Percentiles rank a stretch among this genome's conserved stretches.
Evolutionary conservation across 1,140 invertebrate genomes (phyloP).

Genomic region (Eupristina koningsbergeri): DNA sequence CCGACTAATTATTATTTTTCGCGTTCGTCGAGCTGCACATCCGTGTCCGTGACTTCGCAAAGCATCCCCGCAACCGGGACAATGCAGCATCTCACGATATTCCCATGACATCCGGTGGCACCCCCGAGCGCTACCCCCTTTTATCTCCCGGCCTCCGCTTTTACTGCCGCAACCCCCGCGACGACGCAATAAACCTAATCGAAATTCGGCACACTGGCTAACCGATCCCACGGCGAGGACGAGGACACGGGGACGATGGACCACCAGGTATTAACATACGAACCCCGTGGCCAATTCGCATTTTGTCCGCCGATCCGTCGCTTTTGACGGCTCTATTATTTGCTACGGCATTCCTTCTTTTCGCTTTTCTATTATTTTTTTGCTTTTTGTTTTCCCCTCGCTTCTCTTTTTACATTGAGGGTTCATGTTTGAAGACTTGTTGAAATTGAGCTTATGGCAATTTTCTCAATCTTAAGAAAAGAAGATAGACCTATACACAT

Average conservation of each 20-base stretch:
- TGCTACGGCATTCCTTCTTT: background rate
- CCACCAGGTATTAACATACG: conserved; percentile 68
- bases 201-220: conserved; percentile 68
- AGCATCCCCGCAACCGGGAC: background rate
- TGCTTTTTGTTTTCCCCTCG: background rate
- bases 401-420: too few relatives aligned
- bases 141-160: conserved; percentile 48
- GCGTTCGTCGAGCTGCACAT: conserved; percentile 36
- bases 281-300: conserved; percentile 65
- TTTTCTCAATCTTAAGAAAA: too few relatives aligned
- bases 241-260: too few relatives aligned
- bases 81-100: conserved; percentile 7
- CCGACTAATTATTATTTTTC: conserved; percentile 36
- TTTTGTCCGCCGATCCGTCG: conserved; percentile 59
- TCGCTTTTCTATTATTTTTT: background rate
- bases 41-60: background rate
- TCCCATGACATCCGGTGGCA: conserved; percentile 24
- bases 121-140: conserved; percentile 28
- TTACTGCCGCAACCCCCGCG: conserved; percentile 66
- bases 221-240: conserved; percentile 42
- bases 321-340: conserved; percentile 68
- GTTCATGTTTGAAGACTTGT: background rate
- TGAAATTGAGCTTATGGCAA: background rate
- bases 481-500: background rate
- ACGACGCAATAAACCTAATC: conserved; percentile 57